Evolutionary conservation across 2,888 invertebrate genomes (phyloP).

Genomic region (Cataglyphis cursor): DNA sequence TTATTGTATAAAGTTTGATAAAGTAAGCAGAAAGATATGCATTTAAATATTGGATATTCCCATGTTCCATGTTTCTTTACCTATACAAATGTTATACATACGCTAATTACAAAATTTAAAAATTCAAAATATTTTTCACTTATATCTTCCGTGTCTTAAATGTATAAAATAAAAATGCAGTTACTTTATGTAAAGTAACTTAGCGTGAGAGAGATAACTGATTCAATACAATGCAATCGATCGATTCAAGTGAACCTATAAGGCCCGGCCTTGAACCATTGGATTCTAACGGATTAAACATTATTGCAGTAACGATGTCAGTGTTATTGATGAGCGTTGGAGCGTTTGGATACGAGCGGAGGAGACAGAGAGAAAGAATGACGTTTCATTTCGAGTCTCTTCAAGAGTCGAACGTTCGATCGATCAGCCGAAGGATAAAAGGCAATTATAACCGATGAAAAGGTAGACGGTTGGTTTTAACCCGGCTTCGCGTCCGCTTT

Average conservation of each 20-base stretch:
- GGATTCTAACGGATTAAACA: slow-evolving; percentile 46
- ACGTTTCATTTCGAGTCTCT: slow-evolving; percentile 29
- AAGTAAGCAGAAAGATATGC: not conserved
- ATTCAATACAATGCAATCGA: slow-evolving; percentile 29
- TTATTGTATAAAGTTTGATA: not conserved
- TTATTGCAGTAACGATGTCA: slow-evolving; percentile 44
- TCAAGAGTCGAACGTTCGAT: slow-evolving; percentile 36
- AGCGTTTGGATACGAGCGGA: slow-evolving; percentile 8
- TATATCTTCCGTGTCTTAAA: not conserved
- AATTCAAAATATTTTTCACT: not conserved
- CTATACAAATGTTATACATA: not conserved
- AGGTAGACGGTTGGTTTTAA: slow-evolving; percentile 58
- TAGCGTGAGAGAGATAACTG: not conserved
- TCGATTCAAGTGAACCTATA: not conserved
- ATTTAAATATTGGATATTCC: not conserved
- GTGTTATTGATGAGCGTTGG: slow-evolving; percentile 31
- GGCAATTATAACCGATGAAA: slow-evolving; percentile 69
- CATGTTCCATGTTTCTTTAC: not conserved
- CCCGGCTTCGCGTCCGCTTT: slow-evolving; percentile 38
- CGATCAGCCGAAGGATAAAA: slow-evolving; percentile 50
- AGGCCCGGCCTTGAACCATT: slow-evolving; percentile 23
- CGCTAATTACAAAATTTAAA: not conserved
- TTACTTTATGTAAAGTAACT: not conserved
- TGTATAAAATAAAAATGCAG: not conserved
- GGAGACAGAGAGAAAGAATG: not conserved